phyloP scores from a whole-genome alignment of 2,113 vertebrate species.

The Okapia johnstoni region DNA sequence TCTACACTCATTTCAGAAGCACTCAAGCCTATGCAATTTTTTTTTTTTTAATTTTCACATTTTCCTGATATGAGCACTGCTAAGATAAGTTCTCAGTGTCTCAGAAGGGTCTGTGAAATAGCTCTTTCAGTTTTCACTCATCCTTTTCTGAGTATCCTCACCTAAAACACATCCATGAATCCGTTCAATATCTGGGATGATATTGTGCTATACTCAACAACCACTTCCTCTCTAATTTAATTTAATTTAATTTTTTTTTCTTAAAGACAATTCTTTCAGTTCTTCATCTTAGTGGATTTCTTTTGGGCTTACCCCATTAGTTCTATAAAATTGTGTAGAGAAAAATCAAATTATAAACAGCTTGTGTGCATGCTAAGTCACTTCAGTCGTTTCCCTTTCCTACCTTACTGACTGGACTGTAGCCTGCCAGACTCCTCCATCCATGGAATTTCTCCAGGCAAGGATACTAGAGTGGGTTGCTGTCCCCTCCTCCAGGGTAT shows the following conservation, averaged over 20 bases:
- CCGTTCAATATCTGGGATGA: neutral
- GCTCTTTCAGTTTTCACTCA: neutral
- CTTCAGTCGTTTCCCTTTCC: neutral
- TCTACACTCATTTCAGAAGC: neutral
- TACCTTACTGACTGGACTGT: neutral
- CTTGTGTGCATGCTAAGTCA: neutral
- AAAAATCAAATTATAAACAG: neutral
- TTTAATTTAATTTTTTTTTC: neutral
- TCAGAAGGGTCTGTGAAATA: neutral
- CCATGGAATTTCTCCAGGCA: neutral
- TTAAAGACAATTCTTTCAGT: neutral
- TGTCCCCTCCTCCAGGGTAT: neutral
- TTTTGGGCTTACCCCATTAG: neutral
- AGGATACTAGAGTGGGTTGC: neutral
- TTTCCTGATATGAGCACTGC: neutral
- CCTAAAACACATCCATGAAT: neutral
- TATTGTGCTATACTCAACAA: neutral
- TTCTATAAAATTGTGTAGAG: neutral
- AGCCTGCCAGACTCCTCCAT: accelerated
- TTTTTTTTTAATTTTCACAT: neutral
- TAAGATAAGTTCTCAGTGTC: neutral
- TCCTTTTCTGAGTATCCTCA: neutral
- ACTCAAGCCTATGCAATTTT: neutral
- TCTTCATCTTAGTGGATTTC: neutral
- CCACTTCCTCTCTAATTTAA: neutral